Evolutionary conservation across 2,888 invertebrate genomes (phyloP).

Genomic region (Caenorhabditis angaria): DNA sequence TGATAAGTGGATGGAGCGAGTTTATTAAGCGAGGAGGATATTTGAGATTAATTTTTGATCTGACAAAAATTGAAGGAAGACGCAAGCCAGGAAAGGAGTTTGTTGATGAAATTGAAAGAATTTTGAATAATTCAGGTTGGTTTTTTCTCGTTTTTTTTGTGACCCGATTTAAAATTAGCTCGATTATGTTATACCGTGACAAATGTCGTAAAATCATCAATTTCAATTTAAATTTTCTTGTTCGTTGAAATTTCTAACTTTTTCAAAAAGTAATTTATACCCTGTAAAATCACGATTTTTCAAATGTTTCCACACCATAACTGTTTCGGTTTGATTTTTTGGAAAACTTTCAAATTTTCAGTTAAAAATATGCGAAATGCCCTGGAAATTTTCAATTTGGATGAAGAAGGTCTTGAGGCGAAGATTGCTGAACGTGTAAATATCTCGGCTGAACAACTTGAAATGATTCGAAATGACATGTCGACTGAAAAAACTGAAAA

Average conservation of each 20-base stretch:
- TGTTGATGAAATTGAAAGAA: not conserved
- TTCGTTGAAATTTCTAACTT: too few relatives aligned
- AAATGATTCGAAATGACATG: conserved; percentile 2
- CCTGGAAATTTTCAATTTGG: not conserved
- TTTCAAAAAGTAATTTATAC: too few relatives aligned
- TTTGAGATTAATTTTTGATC: conserved; percentile 15
- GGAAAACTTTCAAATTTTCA: not conserved
- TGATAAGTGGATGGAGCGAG: conserved; percentile 28
- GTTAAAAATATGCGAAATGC: not conserved
- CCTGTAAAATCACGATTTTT: conserved; percentile 3
- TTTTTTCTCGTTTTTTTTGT: too few relatives aligned
- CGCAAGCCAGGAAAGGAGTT: conserved; percentile 7
- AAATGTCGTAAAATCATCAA: not conserved
- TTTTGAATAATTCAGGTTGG: conserved; percentile 16
- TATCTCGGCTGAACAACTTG: conserved; percentile 5
- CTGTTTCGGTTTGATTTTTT: not conserved
- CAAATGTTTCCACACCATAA: not conserved
- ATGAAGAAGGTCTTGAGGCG: not conserved
- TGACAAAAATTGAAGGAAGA: conserved; percentile 12
- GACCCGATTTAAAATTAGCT: conserved; percentile 1
- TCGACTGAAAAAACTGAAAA: not conserved
- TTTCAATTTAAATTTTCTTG: not conserved
- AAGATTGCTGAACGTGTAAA: not conserved
- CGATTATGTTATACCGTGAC: not conserved
- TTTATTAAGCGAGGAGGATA: conserved; percentile 27